Evolutionary conservation across 2,797 vertebrate species (phyloP), one percentile per base, ranked within the genome.

Genomic region (Pseudomugil gertrudae): DNA sequence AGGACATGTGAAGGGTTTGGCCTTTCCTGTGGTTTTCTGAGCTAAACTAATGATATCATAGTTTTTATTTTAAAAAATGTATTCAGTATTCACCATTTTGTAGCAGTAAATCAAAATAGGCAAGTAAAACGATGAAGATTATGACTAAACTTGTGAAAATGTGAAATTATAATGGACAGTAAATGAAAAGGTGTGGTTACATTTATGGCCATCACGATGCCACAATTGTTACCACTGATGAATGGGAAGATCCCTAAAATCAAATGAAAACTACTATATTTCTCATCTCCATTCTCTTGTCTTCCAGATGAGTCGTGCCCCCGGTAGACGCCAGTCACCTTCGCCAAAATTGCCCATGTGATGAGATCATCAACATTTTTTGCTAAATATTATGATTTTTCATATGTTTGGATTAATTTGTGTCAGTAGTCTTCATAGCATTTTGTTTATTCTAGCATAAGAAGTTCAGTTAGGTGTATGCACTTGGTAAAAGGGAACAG

Each of bases 291-390:
- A 0, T 89, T 83, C 66, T 90, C 73, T n/a, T 88, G 66, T 88
- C 68, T 83, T 84, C 64, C 92, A 96, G 95, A 95, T 86, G 94
- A 96, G 76, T 95, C 94, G 81, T 95, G 94, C 74, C 91, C 93
- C 69, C 88, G 92, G 74, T 95, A 95, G 87, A 89, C 66, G 71
- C 74, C 83, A 80, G 69, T 75, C 77, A 67, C 51, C 83, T 80
- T 75, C 78, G 66, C 83, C 86, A 88, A 87, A 87, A 83, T 76
- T 80, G 45, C 57, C 71, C 81, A 61, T 74, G 73, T 83, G 79
- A 89, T 70, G 67, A 86, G 68, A 69, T 72, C 71, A 66, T 57
- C 74, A 43, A 61, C 61, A 60, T 73, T 74, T 73, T 70, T 74
- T 60, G 15, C 79, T 23, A 24, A 33, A 71, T 47, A 36, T 35